Evolutionary conservation across 2,113 vertebrate genomes (phyloP).

Genomic region (Chelonoidis abingdonii): DNA sequence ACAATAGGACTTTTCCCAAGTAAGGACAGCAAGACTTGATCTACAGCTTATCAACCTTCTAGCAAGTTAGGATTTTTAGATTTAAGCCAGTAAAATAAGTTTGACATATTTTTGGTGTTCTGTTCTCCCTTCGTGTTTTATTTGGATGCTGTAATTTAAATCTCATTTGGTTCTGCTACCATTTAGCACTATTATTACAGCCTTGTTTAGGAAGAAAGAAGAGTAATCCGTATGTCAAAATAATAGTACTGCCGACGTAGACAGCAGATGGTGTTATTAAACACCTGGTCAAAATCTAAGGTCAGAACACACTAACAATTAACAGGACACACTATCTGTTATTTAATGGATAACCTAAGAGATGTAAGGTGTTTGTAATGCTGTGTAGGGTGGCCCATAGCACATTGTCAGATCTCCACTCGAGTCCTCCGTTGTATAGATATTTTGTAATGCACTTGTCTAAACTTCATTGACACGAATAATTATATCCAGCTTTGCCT

Average conservation of each 20-base stretch:
- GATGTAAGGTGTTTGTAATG: conserved; percentile 43
- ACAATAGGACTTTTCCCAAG: accelerated
- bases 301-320: conserved; percentile 73
- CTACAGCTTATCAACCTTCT: not conserved
- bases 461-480: conserved; percentile 60
- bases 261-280: conserved; percentile 78
- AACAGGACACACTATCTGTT: conserved; percentile 70
- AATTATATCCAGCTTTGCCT: conserved; percentile 25
- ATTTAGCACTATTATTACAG: conserved; percentile 51
- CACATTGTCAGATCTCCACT: conserved; percentile 30
- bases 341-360: conserved; percentile 67
- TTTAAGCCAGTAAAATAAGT: not conserved
- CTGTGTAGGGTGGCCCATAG: conserved; percentile 26
- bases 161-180: conserved; percentile 32
- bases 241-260: conserved; percentile 42
- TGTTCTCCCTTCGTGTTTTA: conserved; percentile 33
- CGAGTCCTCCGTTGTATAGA: conserved; percentile 56
- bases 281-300: conserved; percentile 75
- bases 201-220: conserved; percentile 68
- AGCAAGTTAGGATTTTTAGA: not conserved
- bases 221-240: conserved; percentile 68
- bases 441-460: conserved; percentile 56
- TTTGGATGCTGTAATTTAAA: conserved; percentile 44
- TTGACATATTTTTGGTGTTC: not conserved
- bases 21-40: not conserved